Conservation (phyloP, 2,113 vertebrate genomes). For the Pipra filicauda region DNA sequence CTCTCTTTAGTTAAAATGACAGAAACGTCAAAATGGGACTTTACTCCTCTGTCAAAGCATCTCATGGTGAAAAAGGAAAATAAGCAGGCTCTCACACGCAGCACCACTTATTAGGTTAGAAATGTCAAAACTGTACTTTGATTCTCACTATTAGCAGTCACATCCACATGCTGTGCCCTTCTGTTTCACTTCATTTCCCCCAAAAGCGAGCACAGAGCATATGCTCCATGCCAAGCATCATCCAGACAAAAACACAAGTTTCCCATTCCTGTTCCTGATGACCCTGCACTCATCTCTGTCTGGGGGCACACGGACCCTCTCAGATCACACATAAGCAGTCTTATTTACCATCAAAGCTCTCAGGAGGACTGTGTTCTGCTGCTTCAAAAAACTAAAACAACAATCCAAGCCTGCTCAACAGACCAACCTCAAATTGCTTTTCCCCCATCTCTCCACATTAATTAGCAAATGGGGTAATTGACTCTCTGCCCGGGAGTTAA, state of each 20-base stretch:
- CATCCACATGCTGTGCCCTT: conserved; percentile 58
- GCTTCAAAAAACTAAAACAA: neutral
- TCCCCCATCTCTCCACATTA: neutral
- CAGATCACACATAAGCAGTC: neutral
- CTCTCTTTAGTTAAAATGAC: conserved; percentile 68
- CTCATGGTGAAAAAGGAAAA: conserved; percentile 62
- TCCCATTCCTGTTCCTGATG: neutral
- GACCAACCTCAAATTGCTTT: neutral
- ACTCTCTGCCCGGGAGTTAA: neutral
- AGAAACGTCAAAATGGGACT: conserved; percentile 69
- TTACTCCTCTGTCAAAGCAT: conserved; percentile 64
- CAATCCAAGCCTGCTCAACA: neutral
- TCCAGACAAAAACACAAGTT: neutral
- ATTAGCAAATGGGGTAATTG: conserved; percentile 20
- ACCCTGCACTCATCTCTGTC: accelerated
- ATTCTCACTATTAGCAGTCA: conserved; percentile 57
- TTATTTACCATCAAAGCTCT: neutral
- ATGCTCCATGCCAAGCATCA: neutral
- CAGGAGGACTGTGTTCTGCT: neutral
- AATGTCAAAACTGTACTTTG: conserved; percentile 65
- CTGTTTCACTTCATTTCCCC: conserved; percentile 45
- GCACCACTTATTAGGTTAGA: conserved; percentile 65
- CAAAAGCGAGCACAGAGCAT: conserved; percentile 13
- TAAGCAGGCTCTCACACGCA: conserved; percentile 44
- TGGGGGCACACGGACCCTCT: accelerated